Conservation (phyloP, 1,140 invertebrate genomes). For the Papilio aristodemus region DNA sequence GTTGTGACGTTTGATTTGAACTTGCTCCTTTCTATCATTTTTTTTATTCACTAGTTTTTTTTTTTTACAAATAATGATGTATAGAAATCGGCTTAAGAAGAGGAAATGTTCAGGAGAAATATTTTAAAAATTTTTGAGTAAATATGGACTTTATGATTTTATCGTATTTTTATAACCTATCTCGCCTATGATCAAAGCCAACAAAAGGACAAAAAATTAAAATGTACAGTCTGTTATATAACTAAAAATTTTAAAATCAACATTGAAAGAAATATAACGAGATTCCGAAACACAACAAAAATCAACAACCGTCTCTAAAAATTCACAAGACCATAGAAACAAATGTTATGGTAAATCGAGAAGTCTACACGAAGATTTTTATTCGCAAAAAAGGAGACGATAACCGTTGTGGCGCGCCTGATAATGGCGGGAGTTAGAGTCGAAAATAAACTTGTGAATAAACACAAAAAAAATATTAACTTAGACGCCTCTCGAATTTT, state of each 20-base stretch:
- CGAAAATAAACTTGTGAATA: constrained; percentile 11
- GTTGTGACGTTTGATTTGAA: constrained; percentile 24
- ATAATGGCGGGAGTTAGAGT: constrained; percentile 28
- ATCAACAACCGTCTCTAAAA: neutral
- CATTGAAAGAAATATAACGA: neutral
- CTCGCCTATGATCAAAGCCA: no score
- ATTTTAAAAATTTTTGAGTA: no score
- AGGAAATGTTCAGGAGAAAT: no score
- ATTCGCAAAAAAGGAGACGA: constrained; percentile 24
- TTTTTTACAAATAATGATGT: no score
- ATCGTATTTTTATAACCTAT: no score
- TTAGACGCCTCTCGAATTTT: constrained; percentile 28
- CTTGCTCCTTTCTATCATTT: neutral
- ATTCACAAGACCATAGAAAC: constrained; percentile 27
- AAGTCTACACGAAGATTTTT: constrained; percentile 19
- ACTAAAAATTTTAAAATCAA: neutral
- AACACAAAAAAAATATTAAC: constrained; percentile 18
- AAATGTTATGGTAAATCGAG: constrained; percentile 30
- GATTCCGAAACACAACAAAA: constrained; percentile 15
- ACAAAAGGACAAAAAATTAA: no score
- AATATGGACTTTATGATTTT: no score
- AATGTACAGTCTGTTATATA: neutral
- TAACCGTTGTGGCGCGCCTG: constrained; percentile 22
- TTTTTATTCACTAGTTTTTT: neutral
- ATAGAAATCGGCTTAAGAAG: no score